Base-by-base conservation (phyloP, 2,113 vertebrate species). In the Hyperopisus bebe region DNA sequence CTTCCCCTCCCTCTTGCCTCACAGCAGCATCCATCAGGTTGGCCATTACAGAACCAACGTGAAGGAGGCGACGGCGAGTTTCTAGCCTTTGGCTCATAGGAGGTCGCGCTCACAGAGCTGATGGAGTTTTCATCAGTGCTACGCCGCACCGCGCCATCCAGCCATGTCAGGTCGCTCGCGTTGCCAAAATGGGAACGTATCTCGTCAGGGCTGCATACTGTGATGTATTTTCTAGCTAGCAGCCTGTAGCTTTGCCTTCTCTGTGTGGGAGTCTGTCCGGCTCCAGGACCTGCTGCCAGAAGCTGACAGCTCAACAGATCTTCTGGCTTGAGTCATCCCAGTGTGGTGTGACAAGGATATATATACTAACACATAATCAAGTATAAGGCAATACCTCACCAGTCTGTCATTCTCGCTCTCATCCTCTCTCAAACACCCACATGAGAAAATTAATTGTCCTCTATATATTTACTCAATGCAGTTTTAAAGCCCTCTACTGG, bases 301-400 rank as follows among this genome's bases (percentile, higher is more conserved):
- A 70, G 19, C 62, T 27, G 27, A 88, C 87, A 48, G 87, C 42
- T 24, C 21, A 47, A 88, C 62, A 50, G 42, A 88, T 88, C 86
- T 66, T 44, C 44, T 19, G 51, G 50, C 50, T 47, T 89, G 88
- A 89, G 88, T 89, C 88, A 89, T 89, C 51, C 77, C 51, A 27
- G 62, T 46, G n/a, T 35, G n/a, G 15, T 50, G n/a, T 80, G 88
- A 89, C 88, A 80, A 15, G 47, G 46, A 50, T 51, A 47, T 84
- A 47, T 84, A n/a, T 84, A 84, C 82, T 47, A 5, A 51, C 48
- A 53, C n/a, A 53, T 51, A 31, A 86, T 86, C 48, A 86, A 50
- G 24, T 48, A 39, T 48, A 47, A 50, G 2, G 31, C 13, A 47
- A 86, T n/a, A 53, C 48, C 13, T 86, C 17, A 13, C n/a, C 35